Percentiles rank a stretch among this genome's conserved stretches.
Conservation (phyloP, 2,797 vertebrate species). For the Yasuhikotakia modesta region DNA sequence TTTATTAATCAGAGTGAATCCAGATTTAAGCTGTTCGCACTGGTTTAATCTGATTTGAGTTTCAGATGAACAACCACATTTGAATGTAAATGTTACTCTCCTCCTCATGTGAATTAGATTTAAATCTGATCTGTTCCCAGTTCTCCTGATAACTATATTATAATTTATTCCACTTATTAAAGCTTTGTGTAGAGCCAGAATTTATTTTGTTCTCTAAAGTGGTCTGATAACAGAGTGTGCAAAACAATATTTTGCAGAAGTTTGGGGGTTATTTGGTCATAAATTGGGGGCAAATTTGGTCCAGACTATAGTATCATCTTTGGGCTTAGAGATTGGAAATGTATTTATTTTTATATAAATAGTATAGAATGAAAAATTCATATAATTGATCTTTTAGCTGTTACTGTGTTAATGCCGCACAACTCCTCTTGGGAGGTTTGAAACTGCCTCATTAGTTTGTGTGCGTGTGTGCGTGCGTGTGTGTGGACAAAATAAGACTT, state of each 20-base stretch:
- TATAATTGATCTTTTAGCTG: constrained; percentile 29
- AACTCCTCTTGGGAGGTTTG: background rate
- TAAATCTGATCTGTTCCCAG: background rate
- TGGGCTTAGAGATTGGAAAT: background rate
- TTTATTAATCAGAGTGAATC: background rate
- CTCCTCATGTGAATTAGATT: background rate
- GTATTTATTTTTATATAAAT: background rate
- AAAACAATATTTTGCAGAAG: too few relatives aligned
- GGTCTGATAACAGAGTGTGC: too few relatives aligned
- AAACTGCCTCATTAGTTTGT: constrained; percentile 15
- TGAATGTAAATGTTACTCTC: background rate
- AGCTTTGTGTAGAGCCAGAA: too few relatives aligned
- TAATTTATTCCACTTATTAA: too few relatives aligned
- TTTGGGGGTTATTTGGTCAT: too few relatives aligned
- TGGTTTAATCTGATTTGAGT: background rate
- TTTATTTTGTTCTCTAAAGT: too few relatives aligned
- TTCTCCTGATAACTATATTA: too few relatives aligned
- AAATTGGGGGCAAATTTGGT: too few relatives aligned
- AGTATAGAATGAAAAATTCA: background rate
- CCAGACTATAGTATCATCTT: background rate
- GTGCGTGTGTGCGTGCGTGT: too few relatives aligned
- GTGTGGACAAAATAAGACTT: constrained; percentile 9
- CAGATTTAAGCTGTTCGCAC: background rate
- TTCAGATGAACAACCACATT: background rate
- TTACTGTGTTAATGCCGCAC: constrained; percentile 26